Evolutionary conservation across 2,888 invertebrate genomes (phyloP).

Genomic region (Operophtera brumata): DNA sequence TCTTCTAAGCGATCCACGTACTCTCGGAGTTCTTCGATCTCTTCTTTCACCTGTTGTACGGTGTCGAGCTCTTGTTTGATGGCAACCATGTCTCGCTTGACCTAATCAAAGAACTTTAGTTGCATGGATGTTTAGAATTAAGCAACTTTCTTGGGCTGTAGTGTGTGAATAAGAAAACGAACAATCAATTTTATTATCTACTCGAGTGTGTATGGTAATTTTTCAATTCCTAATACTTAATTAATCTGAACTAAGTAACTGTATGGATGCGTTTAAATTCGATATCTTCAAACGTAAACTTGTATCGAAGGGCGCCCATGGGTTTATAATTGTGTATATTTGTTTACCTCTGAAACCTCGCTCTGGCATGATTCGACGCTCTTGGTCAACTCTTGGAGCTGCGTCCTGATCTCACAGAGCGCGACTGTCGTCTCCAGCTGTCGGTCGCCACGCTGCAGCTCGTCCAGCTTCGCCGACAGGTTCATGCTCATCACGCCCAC

Average conservation of each 20-base stretch:
- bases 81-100: constrained; percentile 92
- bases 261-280: too few relatives aligned
- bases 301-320: too few relatives aligned
- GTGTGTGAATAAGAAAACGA: too few relatives aligned
- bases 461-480: constrained; percentile 95
- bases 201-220: too few relatives aligned
- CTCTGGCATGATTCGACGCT: constrained; percentile 97
- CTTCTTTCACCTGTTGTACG: constrained; percentile 96
- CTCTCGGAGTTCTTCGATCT: constrained; percentile 95
- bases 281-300: too few relatives aligned
- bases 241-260: too few relatives aligned
- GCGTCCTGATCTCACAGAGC: constrained; percentile 94
- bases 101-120: too few relatives aligned
- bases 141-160: too few relatives aligned
- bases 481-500: constrained; percentile 99
- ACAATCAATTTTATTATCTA: too few relatives aligned
- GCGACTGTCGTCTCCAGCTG: constrained; percentile 96
- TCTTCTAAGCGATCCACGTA: constrained; percentile 96
- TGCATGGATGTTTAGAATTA: too few relatives aligned
- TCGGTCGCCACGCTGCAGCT: constrained; percentile 93
- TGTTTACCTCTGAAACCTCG: constrained; percentile 90
- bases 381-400: constrained; percentile 95
- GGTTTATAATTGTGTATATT: neutral
- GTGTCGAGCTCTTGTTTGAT: constrained; percentile 96
- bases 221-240: too few relatives aligned